phyloP scores from a whole-genome alignment of 2,797 vertebrate species.

The Leontocebus nigricollis region DNA sequence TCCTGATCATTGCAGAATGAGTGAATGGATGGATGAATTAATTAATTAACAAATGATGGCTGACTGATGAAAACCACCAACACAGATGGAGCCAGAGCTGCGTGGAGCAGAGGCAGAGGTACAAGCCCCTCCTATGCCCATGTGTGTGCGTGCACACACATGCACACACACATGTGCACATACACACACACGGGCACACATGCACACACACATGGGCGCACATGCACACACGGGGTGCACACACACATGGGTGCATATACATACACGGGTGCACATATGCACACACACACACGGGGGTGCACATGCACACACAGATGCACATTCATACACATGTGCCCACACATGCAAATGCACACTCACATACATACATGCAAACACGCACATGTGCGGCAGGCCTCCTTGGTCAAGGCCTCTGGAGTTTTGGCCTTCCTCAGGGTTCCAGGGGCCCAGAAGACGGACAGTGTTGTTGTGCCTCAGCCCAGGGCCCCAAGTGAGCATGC shows the following conservation, averaged over 20 bases:
- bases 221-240: accelerated
- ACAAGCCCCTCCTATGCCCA: background rate
- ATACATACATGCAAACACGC: accelerated
- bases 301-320: too few species aligned
- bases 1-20: background rate
- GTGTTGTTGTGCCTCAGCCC: background rate
- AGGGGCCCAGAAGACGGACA: background rate
- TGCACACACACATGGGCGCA: too few species aligned
- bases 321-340: too few species aligned
- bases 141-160: background rate
- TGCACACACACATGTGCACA: too few species aligned
- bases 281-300: background rate
- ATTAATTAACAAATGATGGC: background rate
- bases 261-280: background rate
- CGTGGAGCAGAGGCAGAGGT: background rate
- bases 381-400: accelerated
- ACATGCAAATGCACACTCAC: background rate
- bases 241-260: accelerated
- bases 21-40: background rate
- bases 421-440: background rate
- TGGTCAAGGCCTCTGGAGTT: background rate
- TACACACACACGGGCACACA: too few species aligned
- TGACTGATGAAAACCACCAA: background rate
- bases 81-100: background rate
- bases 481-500: background rate